Evolutionary conservation across 1,140 invertebrate genomes (phyloP).

Genomic region (Neoseiulus cucumeris): DNA sequence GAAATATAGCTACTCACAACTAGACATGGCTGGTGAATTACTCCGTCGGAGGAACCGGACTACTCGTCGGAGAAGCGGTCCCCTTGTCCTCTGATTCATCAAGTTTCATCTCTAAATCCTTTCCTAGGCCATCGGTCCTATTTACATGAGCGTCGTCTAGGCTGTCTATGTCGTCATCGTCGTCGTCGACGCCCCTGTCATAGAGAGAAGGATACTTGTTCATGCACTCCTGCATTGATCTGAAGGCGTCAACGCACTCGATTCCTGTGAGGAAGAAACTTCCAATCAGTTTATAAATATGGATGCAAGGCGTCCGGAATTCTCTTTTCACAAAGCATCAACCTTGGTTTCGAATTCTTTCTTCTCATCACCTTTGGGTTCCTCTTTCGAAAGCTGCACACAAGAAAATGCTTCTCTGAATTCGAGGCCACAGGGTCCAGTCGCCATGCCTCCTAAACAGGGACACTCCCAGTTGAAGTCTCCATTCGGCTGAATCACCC

Average conservation of each 20-base stretch:
- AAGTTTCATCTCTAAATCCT: too few relatives aligned
- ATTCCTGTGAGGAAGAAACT: constrained; percentile 24
- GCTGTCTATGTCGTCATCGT: constrained; percentile 15
- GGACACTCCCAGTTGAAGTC: constrained; percentile 93
- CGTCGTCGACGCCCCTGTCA: constrained; percentile 33
- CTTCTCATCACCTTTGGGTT: constrained; percentile 44
- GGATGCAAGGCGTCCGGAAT: too few relatives aligned
- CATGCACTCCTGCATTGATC: constrained; percentile 82
- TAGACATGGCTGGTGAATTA: too few relatives aligned
- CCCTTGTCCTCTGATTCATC: too few relatives aligned
- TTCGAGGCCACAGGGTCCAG: constrained; percentile 75
- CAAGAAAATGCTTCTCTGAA: constrained; percentile 85
- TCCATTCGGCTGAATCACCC: constrained; percentile 62
- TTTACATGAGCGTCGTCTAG: too few relatives aligned
- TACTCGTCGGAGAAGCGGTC: too few relatives aligned
- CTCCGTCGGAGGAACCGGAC: too few relatives aligned
- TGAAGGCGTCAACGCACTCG: constrained; percentile 74
- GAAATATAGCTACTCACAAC: too few relatives aligned
- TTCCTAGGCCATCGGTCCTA: too few relatives aligned
- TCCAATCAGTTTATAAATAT: too few relatives aligned
- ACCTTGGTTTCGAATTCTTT: too few relatives aligned
- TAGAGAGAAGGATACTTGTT: constrained; percentile 65
- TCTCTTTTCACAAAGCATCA: too few relatives aligned
- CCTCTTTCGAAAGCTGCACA: constrained; percentile 60
- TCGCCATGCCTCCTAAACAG: constrained; percentile 82